A percentile compares a stretch with the other conserved stretches of the same genome.
phyloP scores from a whole-genome alignment of 2,113 vertebrate species.

The Chloebia gouldiae region DNA sequence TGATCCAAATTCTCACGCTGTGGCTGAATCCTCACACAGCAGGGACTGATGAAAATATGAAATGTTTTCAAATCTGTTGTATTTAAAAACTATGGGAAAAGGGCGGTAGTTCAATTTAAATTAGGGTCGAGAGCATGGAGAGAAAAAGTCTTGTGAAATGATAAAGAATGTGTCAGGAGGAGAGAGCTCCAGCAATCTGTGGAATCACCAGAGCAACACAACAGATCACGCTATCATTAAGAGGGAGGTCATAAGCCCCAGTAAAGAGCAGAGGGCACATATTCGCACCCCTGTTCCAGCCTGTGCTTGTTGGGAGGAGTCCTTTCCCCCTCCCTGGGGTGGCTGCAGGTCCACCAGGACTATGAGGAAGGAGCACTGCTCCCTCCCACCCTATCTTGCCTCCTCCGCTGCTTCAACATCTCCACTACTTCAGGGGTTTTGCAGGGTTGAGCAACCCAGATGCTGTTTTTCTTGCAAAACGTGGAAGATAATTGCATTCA shows the following conservation, averaged over 20 bases:
- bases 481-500: not conserved
- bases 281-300: not conserved
- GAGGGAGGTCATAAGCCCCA: not conserved
- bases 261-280: not conserved
- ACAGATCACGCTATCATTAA: not conserved
- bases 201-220: not conserved
- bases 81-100: not conserved
- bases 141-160: not conserved
- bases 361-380: not conserved
- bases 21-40: not conserved
- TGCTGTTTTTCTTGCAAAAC: conserved; percentile 8
- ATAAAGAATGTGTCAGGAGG: not conserved
- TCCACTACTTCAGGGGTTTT: not conserved
- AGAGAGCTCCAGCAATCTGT: not conserved
- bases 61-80: not conserved
- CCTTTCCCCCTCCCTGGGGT: accelerated
- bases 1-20: not conserved
- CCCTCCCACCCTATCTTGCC: not conserved
- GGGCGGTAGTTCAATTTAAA: not conserved
- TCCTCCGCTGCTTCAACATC: not conserved
- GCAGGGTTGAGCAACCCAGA: not conserved
- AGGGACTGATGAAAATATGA: not conserved
- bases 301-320: not conserved
- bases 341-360: not conserved
- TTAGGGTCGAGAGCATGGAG: not conserved